Conservation (phyloP, 2,888 invertebrate species). For the Coremacera marginata region DNA sequence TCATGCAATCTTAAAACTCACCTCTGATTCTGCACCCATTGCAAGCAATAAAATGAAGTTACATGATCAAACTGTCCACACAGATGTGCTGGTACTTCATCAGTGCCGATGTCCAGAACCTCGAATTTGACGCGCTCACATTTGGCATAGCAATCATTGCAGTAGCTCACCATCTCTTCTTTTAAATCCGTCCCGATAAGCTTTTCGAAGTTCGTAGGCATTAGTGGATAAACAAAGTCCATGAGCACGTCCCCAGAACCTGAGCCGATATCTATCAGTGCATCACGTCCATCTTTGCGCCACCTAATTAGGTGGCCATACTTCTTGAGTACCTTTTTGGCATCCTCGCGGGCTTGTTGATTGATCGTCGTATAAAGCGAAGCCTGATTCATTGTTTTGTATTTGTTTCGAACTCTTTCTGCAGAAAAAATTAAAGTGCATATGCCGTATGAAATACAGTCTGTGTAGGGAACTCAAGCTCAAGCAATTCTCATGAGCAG, state of each 20-base stretch:
- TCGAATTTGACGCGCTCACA: constrained; percentile 69
- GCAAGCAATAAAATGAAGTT: constrained; percentile 81
- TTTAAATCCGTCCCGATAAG: constrained; percentile 79
- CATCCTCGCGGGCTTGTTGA: constrained; percentile 77
- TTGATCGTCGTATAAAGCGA: constrained; percentile 78
- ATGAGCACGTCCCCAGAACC: constrained; percentile 80
- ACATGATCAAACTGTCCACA: constrained; percentile 74
- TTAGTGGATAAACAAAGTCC: constrained; percentile 73
- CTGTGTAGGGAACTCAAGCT: too few relatives aligned
- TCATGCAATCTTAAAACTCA: too few relatives aligned
- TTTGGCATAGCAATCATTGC: constrained; percentile 71
- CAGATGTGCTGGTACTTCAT: constrained; percentile 69
- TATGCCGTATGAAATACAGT: too few relatives aligned
- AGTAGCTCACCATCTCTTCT: constrained; percentile 77
- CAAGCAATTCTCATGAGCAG: too few relatives aligned
- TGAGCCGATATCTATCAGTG: constrained; percentile 79
- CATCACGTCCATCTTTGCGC: constrained; percentile 70
- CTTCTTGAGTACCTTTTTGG: constrained; percentile 75
- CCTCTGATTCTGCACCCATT: constrained; percentile 79
- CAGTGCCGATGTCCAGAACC: constrained; percentile 71
- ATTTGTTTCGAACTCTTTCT: background rate
- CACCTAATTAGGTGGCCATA: constrained; percentile 73
- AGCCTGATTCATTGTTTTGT: constrained; percentile 73
- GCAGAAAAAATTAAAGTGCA: background rate
- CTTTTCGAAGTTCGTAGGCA: constrained; percentile 72